phyloP scores from a whole-genome alignment of 2,797 vertebrate species.

The Labeo calbasu region DNA sequence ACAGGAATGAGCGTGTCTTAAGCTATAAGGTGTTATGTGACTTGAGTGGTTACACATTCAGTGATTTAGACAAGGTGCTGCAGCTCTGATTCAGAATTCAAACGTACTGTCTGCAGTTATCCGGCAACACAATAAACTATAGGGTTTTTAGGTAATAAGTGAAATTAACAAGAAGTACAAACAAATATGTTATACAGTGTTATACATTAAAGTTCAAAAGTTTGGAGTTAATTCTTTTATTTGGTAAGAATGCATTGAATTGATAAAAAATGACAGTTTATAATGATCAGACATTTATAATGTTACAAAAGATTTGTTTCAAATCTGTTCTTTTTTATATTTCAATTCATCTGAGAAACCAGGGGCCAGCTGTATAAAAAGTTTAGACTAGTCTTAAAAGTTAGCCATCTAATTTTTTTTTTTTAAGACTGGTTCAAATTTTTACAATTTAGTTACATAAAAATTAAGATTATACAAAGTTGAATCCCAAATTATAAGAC shows the following conservation, averaged over 20 bases:
- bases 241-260: background rate
- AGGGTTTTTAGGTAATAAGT: background rate
- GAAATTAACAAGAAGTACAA: background rate
- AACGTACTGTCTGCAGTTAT: background rate
- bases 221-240: background rate
- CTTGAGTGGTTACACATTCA: conserved; percentile 16
- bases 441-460: too few species aligned
- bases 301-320: background rate
- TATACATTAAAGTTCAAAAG: too few species aligned
- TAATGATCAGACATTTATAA: background rate
- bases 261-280: background rate
- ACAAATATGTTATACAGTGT: background rate
- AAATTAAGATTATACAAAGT: too few species aligned
- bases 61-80: background rate
- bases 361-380: too few species aligned
- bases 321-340: background rate
- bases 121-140: background rate
- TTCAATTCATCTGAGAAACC: background rate
- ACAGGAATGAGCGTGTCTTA: conserved; percentile 40
- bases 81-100: background rate
- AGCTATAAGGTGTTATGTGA: conserved; percentile 33
- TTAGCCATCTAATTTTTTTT: too few species aligned
- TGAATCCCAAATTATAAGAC: too few species aligned
- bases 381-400: too few species aligned
- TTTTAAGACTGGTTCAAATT: too few species aligned